A percentile compares a stretch with the other conserved stretches of the same genome.
These are phyloP conservation scores for Halcyon leucocephala DNA, from an alignment of 2,797 vertebrate species.

Conservation along the genomic window DNA sequence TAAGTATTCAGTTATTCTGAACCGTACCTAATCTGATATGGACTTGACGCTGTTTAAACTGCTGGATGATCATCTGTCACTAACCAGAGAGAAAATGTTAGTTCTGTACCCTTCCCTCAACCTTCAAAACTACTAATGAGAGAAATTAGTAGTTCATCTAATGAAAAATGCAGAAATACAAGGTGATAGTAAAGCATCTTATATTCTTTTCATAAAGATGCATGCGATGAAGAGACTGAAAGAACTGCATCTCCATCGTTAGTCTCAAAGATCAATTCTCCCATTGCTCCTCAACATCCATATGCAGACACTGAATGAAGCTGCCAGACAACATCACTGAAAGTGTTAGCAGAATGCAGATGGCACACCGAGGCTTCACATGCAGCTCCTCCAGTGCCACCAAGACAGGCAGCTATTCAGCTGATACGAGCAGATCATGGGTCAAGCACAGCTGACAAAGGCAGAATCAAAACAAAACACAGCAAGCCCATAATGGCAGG, in stretches of 20 bases:
- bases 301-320: not conserved
- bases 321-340: not conserved
- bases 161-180: not conserved
- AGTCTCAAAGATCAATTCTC: not conserved
- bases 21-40: not conserved
- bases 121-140: not conserved
- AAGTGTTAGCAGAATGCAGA: not conserved
- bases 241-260: not conserved
- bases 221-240: not conserved
- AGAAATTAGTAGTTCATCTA: not conserved
- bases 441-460: not conserved
- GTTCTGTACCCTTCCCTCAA: not conserved
- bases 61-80: not conserved
- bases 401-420: not conserved
- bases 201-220: not conserved
- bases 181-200: not conserved
- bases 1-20: not conserved
- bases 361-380: not conserved
- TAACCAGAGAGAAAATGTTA: not conserved
- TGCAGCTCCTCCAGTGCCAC: not conserved
- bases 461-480: not conserved
- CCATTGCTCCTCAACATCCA: not conserved
- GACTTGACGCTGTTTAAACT: not conserved
- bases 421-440: not conserved
- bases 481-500: not conserved